These are phyloP conservation scores for Paramormyrops kingsleyae DNA, from an alignment of 2,113 vertebrate species.

Conservation along the genomic window DNA sequence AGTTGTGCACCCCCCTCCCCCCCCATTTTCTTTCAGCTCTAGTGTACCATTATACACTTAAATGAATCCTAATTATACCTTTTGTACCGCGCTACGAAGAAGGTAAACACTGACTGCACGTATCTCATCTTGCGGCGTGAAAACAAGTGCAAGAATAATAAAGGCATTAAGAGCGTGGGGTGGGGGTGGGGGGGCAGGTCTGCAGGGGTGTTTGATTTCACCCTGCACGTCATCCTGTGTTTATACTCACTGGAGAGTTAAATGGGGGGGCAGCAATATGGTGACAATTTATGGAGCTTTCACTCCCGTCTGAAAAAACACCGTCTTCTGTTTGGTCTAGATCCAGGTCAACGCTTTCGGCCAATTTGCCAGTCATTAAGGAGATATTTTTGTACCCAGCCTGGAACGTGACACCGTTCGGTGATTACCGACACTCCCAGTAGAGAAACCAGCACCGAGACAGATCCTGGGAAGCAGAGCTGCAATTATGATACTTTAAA, in stretches of 20 bases:
- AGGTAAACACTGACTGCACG: slow-evolving; percentile 2
- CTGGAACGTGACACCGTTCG: slow-evolving; percentile 77
- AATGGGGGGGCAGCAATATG: slow-evolving; percentile 60
- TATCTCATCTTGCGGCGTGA: slow-evolving; percentile 13
- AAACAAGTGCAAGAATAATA: slow-evolving; percentile 26
- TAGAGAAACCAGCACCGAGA: slow-evolving; percentile 74
- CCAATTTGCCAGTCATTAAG: slow-evolving; percentile 81
- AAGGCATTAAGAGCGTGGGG: slow-evolving; percentile 8
- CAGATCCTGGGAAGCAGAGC: slow-evolving; percentile 66
- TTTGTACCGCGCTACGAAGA: slow-evolving; percentile 14
- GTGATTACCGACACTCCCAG: slow-evolving; percentile 80
- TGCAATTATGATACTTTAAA: slow-evolving; percentile 89
- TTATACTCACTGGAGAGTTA: slow-evolving; percentile 57
- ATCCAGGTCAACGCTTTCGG: slow-evolving; percentile 73
- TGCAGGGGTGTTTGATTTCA: slow-evolving; percentile 46
- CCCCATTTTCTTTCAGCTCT: neutral
- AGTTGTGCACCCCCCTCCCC: neutral
- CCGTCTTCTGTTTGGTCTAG: slow-evolving; percentile 66
- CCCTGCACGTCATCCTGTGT: slow-evolving; percentile 55
- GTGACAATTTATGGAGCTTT: slow-evolving; percentile 58
- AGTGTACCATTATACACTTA: neutral
- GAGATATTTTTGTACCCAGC: slow-evolving; percentile 78
- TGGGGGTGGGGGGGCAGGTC: neutral
- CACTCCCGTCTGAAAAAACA: slow-evolving; percentile 62
- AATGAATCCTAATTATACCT: slow-evolving; percentile 14